phyloP scores from a whole-genome alignment of 2,113 vertebrate species.

The Semnornis frantzii region DNA sequence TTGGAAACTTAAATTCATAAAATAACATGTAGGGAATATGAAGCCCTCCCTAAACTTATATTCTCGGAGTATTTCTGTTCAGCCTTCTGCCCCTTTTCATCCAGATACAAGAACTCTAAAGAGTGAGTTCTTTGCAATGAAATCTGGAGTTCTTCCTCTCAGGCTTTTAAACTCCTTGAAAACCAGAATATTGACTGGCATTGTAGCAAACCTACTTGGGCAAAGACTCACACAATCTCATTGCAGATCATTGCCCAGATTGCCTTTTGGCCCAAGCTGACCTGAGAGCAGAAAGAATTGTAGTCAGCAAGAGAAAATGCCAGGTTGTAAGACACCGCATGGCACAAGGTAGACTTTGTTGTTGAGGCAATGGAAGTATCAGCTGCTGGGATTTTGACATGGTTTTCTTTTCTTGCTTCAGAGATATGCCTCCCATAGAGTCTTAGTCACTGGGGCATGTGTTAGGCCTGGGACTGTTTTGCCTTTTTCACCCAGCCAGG shows the following conservation, averaged over 20 bases:
- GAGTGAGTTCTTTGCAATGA: neutral
- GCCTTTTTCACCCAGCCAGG: neutral
- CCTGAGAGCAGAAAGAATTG: neutral
- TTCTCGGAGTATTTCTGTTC: neutral
- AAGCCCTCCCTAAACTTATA: neutral
- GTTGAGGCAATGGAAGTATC: neutral
- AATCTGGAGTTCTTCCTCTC: neutral
- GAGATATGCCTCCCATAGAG: neutral
- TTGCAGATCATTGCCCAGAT: neutral
- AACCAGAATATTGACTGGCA: neutral
- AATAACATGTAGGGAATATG: neutral
- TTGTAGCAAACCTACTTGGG: neutral
- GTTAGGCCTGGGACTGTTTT: neutral
- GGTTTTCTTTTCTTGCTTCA: neutral
- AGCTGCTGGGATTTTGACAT: neutral
- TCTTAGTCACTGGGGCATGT: neutral
- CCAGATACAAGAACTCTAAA: neutral
- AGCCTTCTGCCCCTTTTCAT: neutral
- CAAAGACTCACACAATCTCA: neutral
- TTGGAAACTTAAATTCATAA: neutral
- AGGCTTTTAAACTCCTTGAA: neutral
- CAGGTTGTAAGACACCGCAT: neutral
- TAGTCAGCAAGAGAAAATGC: neutral
- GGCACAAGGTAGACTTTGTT: neutral
- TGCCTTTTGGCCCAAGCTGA: neutral